These are phyloP conservation scores for Neuroterus valhalla DNA, from an alignment of 1,140 invertebrate species.

Conservation along the genomic window DNA sequence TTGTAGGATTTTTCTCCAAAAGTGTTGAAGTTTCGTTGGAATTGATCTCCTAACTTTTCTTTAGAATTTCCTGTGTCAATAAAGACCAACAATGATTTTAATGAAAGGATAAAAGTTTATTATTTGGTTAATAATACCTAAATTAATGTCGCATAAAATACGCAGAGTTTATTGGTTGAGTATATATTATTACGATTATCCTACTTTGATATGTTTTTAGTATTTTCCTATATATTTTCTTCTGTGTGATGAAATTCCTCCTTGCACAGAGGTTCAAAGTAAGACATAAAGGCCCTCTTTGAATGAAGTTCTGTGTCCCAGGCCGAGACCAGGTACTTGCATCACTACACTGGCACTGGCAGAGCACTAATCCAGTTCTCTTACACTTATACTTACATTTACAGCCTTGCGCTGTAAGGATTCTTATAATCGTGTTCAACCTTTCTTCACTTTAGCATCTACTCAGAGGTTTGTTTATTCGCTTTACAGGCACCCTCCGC, in stretches of 20 bases:
- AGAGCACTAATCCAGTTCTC: constrained; percentile 16
- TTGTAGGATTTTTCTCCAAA: background rate
- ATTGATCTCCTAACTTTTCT: too few relatives aligned
- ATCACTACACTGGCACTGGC: too few relatives aligned
- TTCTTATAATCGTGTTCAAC: constrained; percentile 16
- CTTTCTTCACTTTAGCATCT: constrained; percentile 47
- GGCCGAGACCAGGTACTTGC: too few relatives aligned
- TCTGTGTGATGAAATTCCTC: background rate
- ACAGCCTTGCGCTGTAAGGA: constrained; percentile 16
- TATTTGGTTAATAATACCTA: too few relatives aligned
- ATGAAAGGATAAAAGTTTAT: too few relatives aligned
- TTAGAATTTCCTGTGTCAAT: too few relatives aligned
- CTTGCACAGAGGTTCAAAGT: background rate
- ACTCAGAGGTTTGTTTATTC: constrained; percentile 57
- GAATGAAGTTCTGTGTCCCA: background rate
- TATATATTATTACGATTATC: too few relatives aligned
- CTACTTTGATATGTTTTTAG: background rate
- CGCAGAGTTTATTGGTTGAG: too few relatives aligned
- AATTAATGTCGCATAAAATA: too few relatives aligned
- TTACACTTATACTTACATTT: too few relatives aligned
- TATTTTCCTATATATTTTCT: background rate
- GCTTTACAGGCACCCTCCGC: constrained; percentile 88
- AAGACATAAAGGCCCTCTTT: background rate
- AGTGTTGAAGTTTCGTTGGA: background rate
- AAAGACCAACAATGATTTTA: too few relatives aligned